These are phyloP conservation scores for Papilio demoleus DNA, from an alignment of 2,888 invertebrate genomes.

Conservation along the genomic window DNA sequence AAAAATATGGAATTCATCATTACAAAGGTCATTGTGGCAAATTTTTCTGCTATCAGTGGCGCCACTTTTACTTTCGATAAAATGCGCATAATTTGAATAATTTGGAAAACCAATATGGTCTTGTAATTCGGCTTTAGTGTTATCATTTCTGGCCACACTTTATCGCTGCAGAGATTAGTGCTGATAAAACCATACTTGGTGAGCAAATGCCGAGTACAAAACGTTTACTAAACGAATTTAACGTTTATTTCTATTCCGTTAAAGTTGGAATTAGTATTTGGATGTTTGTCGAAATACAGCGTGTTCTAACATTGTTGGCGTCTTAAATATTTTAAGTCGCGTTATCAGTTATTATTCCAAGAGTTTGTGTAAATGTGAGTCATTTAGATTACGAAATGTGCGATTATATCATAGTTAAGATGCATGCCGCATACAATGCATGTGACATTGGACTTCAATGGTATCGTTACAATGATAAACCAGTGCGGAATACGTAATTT, in stretches of 20 bases:
- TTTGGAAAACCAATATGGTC: constrained; percentile 19
- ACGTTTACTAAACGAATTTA: background rate
- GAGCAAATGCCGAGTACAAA: constrained; percentile 18
- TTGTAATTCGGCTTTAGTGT: constrained; percentile 18
- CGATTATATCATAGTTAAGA: constrained; percentile 35
- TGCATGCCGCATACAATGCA: constrained; percentile 29
- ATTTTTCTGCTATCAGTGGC: constrained; percentile 1
- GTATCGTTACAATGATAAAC: constrained; percentile 21
- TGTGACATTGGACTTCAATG: constrained; percentile 35
- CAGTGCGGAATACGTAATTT: constrained; percentile 31
- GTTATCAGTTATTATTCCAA: constrained; percentile 34
- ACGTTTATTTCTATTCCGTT: background rate
- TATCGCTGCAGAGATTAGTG: constrained; percentile 35
- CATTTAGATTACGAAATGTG: constrained; percentile 35
- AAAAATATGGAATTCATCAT: background rate
- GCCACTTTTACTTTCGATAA: background rate
- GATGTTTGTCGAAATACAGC: background rate
- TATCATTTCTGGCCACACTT: constrained; percentile 27
- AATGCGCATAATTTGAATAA: constrained; percentile 16
- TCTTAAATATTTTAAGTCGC: constrained; percentile 19
- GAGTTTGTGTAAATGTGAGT: constrained; percentile 24
- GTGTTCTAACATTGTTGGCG: constrained; percentile 28
- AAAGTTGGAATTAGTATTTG: constrained; percentile 4
- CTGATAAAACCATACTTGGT: constrained; percentile 35
- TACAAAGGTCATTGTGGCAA: background rate